A percentile compares a stretch with the other conserved stretches of the same genome.
phyloP scores from a whole-genome alignment of 2,888 invertebrate genomes.

The Neoitamus cyanurus region DNA sequence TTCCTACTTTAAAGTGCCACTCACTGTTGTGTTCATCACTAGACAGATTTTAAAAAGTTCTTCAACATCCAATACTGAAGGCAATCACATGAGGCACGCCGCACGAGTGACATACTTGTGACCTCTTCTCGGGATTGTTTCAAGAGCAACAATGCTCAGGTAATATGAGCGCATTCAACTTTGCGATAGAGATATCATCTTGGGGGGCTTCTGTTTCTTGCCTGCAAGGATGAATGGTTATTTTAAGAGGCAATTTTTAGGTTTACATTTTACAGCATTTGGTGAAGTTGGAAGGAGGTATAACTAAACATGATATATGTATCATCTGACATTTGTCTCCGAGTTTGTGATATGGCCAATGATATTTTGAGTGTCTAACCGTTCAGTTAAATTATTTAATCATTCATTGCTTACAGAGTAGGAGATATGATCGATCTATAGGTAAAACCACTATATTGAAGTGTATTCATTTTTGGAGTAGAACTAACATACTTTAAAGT shows the following conservation, averaged over 20 bases:
- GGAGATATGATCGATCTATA: too few relatives aligned
- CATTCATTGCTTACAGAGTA: too few relatives aligned
- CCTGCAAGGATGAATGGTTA: not conserved
- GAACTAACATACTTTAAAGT: too few relatives aligned
- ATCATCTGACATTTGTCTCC: too few relatives aligned
- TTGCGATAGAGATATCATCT: not conserved
- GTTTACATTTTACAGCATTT: not conserved
- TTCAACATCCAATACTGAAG: not conserved
- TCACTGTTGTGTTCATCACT: conserved; percentile 4
- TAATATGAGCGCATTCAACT: not conserved
- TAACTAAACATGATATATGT: not conserved
- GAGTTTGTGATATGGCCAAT: too few relatives aligned
- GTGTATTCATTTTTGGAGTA: too few relatives aligned
- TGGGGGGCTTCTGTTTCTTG: not conserved
- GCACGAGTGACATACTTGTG: not conserved
- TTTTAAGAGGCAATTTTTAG: not conserved
- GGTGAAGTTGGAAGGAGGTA: not conserved
- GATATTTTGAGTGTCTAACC: too few relatives aligned
- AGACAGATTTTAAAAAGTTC: not conserved
- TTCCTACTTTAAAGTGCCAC: conserved; percentile 12
- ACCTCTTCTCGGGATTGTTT: conserved; percentile 12
- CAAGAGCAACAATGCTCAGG: not conserved
- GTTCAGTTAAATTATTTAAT: too few relatives aligned
- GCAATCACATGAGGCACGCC: not conserved
- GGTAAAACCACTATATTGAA: too few relatives aligned